A percentile compares a stretch with the other conserved stretches of the same genome.
Conservation (phyloP, 1,140 invertebrate species). For the Tribolium madens region DNA sequence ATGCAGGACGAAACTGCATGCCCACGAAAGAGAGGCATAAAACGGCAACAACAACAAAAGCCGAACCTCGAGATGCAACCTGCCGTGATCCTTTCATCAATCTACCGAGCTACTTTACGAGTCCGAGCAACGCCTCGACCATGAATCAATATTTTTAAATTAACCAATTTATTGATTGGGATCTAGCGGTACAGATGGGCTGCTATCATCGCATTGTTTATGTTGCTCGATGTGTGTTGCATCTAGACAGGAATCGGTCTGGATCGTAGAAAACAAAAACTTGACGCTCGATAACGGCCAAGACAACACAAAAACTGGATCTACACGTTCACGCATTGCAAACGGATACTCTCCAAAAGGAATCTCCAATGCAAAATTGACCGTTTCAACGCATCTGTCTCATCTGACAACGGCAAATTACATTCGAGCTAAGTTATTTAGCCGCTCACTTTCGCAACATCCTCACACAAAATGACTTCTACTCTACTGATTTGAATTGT, state of each 20-base stretch:
- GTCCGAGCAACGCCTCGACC: conserved; percentile 56
- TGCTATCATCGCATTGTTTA: conserved; percentile 53
- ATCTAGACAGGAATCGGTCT: conserved; percentile 51
- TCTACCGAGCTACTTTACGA: conserved; percentile 55
- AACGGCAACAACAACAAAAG: conserved; percentile 38
- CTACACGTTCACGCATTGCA: conserved; percentile 22
- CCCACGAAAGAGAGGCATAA: conserved; percentile 17
- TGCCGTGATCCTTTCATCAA: conserved; percentile 48
- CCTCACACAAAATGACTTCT: too few relatives aligned
- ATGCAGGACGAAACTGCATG: conserved; percentile 27
- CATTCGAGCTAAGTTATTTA: background rate
- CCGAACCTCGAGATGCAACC: conserved; percentile 21
- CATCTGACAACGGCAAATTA: background rate
- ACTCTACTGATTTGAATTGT: too few relatives aligned
- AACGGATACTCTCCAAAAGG: background rate
- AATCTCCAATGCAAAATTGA: conserved; percentile 1
- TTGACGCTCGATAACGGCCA: conserved; percentile 50
- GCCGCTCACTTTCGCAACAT: background rate
- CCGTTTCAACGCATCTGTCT: background rate
- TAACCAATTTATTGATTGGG: conserved; percentile 63
- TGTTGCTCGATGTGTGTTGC: conserved; percentile 44
- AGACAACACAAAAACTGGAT: conserved; percentile 43
- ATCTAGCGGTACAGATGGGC: conserved; percentile 53
- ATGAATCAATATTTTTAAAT: conserved; percentile 64
- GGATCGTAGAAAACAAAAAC: conserved; percentile 51